A percentile compares a stretch with the other conserved stretches of the same genome.
These are phyloP conservation scores for Rhimphoctona megacephalus DNA, from an alignment of 2,888 invertebrate species.

Conservation along the genomic window DNA sequence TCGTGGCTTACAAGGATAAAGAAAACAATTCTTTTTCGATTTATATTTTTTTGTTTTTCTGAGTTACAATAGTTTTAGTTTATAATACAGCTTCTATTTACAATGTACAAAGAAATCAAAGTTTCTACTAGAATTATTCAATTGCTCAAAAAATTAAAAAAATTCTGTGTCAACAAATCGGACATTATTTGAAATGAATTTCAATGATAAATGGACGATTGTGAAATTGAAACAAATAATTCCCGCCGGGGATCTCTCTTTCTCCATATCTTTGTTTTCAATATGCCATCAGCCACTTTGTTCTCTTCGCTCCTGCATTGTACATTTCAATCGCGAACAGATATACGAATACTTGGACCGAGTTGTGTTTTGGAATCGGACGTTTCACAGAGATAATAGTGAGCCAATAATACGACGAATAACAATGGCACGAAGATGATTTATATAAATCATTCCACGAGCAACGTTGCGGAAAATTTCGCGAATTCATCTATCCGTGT, in stretches of 20 bases:
- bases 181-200: background rate
- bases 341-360: background rate
- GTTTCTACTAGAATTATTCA: background rate
- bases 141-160: background rate
- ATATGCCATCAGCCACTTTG: background rate
- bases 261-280: slow-evolving; percentile 1
- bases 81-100: background rate
- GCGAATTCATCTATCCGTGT: slow-evolving; percentile 4
- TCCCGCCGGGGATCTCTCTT: background rate
- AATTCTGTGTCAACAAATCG: background rate
- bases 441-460: background rate
- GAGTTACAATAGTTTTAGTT: background rate
- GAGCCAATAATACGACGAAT: background rate
- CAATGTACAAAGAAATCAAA: background rate
- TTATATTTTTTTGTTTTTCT: background rate
- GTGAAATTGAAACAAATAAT: background rate
- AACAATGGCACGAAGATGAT: slow-evolving; percentile 2
- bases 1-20: background rate
- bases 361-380: background rate
- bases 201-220: background rate
- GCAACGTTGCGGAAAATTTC: background rate
- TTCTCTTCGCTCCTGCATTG: background rate
- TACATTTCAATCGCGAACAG: slow-evolving; percentile 1
- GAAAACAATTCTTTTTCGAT: background rate
- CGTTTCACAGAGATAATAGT: background rate